Conservation (phyloP, 2,797 vertebrate species). For the Nannoperca australis region DNA sequence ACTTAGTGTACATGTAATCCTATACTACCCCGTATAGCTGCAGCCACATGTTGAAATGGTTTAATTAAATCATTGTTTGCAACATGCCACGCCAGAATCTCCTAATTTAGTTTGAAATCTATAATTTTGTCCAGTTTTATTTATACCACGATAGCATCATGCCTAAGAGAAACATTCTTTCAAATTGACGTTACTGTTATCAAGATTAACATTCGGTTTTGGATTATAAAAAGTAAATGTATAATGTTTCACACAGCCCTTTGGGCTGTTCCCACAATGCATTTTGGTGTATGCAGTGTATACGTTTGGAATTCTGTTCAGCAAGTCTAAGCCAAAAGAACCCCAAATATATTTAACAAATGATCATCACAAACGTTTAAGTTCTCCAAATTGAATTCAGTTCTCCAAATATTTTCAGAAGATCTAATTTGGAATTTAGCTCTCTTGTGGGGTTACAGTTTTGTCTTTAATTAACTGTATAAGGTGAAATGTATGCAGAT, state of each 20-base stretch:
- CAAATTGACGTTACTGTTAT: conserved; percentile 53
- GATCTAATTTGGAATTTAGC: conserved; percentile 35
- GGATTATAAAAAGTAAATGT: conserved; percentile 41
- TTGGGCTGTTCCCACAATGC: conserved; percentile 20
- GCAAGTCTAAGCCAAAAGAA: conserved; percentile 4
- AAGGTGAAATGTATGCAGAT: conserved; percentile 53
- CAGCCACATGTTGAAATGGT: conserved; percentile 54
- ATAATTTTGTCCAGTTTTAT: conserved; percentile 69
- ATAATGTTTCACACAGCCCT: conserved; percentile 42
- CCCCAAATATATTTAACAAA: conserved; percentile 33
- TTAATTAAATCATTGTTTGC: conserved; percentile 67
- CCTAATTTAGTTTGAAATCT: conserved; percentile 66
- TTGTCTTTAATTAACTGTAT: conserved; percentile 61
- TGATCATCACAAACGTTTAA: conserved; percentile 33
- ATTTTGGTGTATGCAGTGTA: conserved; percentile 15
- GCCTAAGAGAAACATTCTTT: conserved; percentile 39
- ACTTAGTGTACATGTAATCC: conserved; percentile 60
- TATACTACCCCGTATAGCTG: conserved; percentile 43
- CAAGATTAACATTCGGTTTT: conserved; percentile 60
- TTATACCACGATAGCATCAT: conserved; percentile 56
- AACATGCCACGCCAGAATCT: conserved; percentile 45
- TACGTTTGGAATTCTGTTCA: conserved; percentile 15
- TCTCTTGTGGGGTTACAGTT: conserved; percentile 39
- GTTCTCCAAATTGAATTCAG: conserved; percentile 39
- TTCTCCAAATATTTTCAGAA: conserved; percentile 41